phyloP scores from a whole-genome alignment of 2,113 vertebrate species.

The Ariopsis seemanni region DNA sequence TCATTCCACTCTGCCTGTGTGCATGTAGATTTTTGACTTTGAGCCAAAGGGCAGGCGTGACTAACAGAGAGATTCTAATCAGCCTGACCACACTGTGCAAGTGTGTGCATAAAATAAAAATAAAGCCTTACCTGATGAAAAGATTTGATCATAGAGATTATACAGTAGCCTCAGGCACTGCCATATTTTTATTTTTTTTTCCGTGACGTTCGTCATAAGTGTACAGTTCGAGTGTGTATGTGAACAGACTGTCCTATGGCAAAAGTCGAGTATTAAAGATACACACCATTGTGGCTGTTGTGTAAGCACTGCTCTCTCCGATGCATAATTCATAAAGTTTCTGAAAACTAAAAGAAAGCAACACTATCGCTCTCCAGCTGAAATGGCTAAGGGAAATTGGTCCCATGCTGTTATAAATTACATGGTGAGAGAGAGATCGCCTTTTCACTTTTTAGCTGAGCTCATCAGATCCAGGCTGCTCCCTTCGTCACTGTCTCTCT shows the following conservation, averaged over 20 bases:
- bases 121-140: slow-evolving; percentile 41
- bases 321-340: slow-evolving; percentile 58
- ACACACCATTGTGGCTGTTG: slow-evolving; percentile 48
- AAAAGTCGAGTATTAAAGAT: slow-evolving; percentile 47
- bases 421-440: slow-evolving; percentile 41
- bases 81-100: slow-evolving; percentile 55
- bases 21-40: slow-evolving; percentile 44
- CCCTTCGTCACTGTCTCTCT: slow-evolving; percentile 46
- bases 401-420: slow-evolving; percentile 53
- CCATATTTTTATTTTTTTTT: slow-evolving; percentile 58
- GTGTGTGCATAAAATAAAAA: neutral
- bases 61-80: slow-evolving; percentile 54
- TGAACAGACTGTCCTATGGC: slow-evolving; percentile 49
- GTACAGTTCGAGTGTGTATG: slow-evolving; percentile 62
- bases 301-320: slow-evolving; percentile 44
- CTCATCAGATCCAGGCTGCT: slow-evolving; percentile 49
- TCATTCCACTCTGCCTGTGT: slow-evolving; percentile 31
- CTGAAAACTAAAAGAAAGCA: slow-evolving; percentile 51
- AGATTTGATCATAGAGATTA: slow-evolving; percentile 54
- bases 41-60: slow-evolving; percentile 46
- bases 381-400: slow-evolving; percentile 49
- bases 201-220: slow-evolving; percentile 59
- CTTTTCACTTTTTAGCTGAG: slow-evolving; percentile 53
- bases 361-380: slow-evolving; percentile 48
- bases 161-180: slow-evolving; percentile 51